These are phyloP conservation scores for Volucella inanis DNA, from an alignment of 2,888 invertebrate genomes.

Conservation along the genomic window DNA sequence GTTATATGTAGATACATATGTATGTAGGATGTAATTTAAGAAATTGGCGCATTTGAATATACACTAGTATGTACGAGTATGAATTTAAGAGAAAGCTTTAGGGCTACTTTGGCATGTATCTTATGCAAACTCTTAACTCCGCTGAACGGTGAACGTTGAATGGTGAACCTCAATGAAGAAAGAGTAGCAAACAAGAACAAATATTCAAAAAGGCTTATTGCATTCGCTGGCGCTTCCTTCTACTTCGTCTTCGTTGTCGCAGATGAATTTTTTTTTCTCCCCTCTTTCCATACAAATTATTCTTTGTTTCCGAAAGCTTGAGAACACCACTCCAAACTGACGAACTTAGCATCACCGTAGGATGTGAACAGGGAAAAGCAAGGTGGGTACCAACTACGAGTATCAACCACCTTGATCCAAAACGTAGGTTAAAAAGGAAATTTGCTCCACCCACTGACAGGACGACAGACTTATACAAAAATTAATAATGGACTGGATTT, in stretches of 20 bases:
- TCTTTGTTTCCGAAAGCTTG: not conserved
- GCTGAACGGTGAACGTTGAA: not conserved
- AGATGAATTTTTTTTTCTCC: not conserved
- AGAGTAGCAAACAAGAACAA: slow-evolving; percentile 5
- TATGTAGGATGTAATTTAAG: slow-evolving; percentile 31
- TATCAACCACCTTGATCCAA: slow-evolving; percentile 9
- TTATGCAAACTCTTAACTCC: slow-evolving; percentile 20
- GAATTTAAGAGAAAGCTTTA: slow-evolving; percentile 12
- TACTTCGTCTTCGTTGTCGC: too few relatives aligned
- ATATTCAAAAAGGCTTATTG: slow-evolving; percentile 37
- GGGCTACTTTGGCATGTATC: slow-evolving; percentile 50
- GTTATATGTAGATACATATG: not conserved
- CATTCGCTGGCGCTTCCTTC: slow-evolving; percentile 1
- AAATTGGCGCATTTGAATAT: slow-evolving; percentile 30
- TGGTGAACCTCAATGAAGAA: not conserved
- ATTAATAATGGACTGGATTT: slow-evolving; percentile 29
- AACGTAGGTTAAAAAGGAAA: slow-evolving; percentile 10
- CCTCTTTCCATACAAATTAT: slow-evolving; percentile 23
- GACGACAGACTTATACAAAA: not conserved
- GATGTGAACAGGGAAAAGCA: not conserved
- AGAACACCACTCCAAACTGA: too few relatives aligned
- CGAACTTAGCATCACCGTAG: too few relatives aligned
- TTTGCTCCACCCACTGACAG: not conserved
- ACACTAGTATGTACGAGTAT: too few relatives aligned
- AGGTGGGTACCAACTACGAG: not conserved